Evolutionary conservation across 2,113 vertebrate genomes (phyloP), one percentile per base, ranked within the genome.

Genomic region (Cichladusa arquata): DNA sequence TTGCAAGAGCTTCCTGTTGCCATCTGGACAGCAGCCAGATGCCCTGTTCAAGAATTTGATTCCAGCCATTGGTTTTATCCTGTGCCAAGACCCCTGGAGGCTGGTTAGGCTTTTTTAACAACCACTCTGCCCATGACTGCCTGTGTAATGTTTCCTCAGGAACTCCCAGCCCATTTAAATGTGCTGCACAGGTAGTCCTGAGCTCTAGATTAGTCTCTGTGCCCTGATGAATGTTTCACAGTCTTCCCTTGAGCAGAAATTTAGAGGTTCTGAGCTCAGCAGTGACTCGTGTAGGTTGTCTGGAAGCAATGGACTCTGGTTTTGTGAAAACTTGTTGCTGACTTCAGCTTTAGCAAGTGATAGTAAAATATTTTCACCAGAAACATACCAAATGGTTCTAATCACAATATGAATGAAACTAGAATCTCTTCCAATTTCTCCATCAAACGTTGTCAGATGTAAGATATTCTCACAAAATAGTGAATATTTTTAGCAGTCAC

Each of bases 201-300:
- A 83, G n/a, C 22, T 64, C 29, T 67, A 26, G 14, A 56, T 56
- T 47, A 61, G 8, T 18, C 18, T 69, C 51, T 56, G 19, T 65
- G 54, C 45, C 50, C 60, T 73, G 36, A 45, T 38, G 33, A 36
- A 29, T 33, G 12, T n/a, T 86, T 81, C 58, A 40, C 25, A 61
- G 11, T 38, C n/a, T 14, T 47, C 6, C 4, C 24, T 18, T 71
- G 34, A 71, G 17, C 22, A 89, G 69, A 28, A 76, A 67, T 40
- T 58, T 79, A 29, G 23, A 34, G 22, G 4, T 6, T 44, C 28
- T 77, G 62, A 83, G 10, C 34, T 64, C 26, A 34, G 5, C 2
- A 69, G 14, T 26, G 29, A 29, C 48, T 77, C 0, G 0, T 14
- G 6, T 22, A 23, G 4, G 12, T 56, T 81, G 11, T 17, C 9